A percentile compares a stretch with the other conserved stretches of the same genome.
Evolutionary conservation across 2,888 invertebrate species (phyloP).

Genomic region (Cataglyphis albicans): DNA sequence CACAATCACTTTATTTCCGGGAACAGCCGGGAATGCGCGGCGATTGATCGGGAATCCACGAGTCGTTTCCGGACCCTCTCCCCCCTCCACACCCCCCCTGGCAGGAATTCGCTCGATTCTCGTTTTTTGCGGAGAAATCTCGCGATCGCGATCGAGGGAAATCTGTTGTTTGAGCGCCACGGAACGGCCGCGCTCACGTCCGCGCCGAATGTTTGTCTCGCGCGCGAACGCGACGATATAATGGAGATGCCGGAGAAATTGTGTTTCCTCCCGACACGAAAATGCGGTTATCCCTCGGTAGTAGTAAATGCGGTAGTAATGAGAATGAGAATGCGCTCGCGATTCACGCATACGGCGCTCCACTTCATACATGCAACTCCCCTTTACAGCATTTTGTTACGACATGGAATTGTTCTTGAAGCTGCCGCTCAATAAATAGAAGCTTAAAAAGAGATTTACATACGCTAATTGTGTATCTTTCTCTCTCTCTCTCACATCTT

Average conservation of each 20-base stretch:
- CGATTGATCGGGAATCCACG: slow-evolving; percentile 52
- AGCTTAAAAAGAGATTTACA: slow-evolving; percentile 46
- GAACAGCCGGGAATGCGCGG: slow-evolving; percentile 39
- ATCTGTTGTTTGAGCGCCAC: neutral
- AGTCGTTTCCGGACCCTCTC: slow-evolving; percentile 38
- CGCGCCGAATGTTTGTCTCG: slow-evolving; percentile 47
- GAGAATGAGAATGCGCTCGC: slow-evolving; percentile 61
- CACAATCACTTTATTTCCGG: slow-evolving; percentile 65
- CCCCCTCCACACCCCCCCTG: slow-evolving; percentile 2
- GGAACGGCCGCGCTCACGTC: neutral
- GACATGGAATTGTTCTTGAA: slow-evolving; percentile 21
- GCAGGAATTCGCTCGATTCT: slow-evolving; percentile 34
- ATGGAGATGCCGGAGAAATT: slow-evolving; percentile 46
- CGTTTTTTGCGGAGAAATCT: slow-evolving; percentile 32
- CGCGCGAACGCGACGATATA: slow-evolving; percentile 28
- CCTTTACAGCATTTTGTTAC: slow-evolving; percentile 16
- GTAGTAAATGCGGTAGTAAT: slow-evolving; percentile 56
- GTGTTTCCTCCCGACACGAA: slow-evolving; percentile 54
- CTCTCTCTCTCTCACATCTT: neutral
- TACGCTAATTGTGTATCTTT: neutral
- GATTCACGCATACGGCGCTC: slow-evolving; percentile 23
- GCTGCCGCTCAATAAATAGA: slow-evolving; percentile 23
- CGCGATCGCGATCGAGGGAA: slow-evolving; percentile 27
- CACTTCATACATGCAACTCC: slow-evolving; percentile 7
- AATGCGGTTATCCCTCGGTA: slow-evolving; percentile 60